Percentiles rank a stretch among this genome's conserved stretches.
These are phyloP conservation scores for Hipparchia semele DNA, from an alignment of 2,888 invertebrate species.

Conservation along the genomic window DNA sequence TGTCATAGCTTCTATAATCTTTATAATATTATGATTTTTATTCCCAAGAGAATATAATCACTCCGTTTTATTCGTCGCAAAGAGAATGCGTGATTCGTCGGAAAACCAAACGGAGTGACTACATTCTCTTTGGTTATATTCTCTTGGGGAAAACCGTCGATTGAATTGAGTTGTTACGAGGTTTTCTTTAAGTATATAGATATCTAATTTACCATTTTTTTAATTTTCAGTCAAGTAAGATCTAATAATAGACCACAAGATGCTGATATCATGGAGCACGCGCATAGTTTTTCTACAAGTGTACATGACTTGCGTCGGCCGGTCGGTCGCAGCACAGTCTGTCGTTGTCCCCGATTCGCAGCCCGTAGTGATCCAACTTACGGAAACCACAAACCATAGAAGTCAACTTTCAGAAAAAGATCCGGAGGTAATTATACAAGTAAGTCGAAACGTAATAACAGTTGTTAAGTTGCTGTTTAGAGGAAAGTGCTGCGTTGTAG, in stretches of 20 bases:
- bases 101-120: no score
- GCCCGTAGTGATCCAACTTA: conserved; percentile 36
- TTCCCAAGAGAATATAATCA: no score
- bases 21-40: no score
- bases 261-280: conserved; percentile 14
- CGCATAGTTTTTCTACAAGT: conserved; percentile 9
- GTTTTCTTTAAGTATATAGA: background rate
- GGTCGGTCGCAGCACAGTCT: conserved; percentile 11
- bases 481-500: background rate
- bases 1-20: no score
- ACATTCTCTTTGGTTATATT: no score
- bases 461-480: conserved; percentile 4
- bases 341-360: conserved; percentile 12
- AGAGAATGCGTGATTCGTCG: no score
- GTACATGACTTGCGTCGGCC: conserved; percentile 14
- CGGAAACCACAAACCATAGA: conserved; percentile 33
- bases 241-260: conserved; percentile 9
- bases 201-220: background rate
- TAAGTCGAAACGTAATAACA: conserved; percentile 7
- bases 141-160: no score
- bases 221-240: conserved; percentile 1
- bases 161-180: background rate
- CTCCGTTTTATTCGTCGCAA: no score
- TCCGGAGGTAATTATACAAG: conserved; percentile 28
- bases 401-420: conserved; percentile 36